Conservation (phyloP, 2,888 invertebrate species). For the Lithophane semibrunnea region DNA sequence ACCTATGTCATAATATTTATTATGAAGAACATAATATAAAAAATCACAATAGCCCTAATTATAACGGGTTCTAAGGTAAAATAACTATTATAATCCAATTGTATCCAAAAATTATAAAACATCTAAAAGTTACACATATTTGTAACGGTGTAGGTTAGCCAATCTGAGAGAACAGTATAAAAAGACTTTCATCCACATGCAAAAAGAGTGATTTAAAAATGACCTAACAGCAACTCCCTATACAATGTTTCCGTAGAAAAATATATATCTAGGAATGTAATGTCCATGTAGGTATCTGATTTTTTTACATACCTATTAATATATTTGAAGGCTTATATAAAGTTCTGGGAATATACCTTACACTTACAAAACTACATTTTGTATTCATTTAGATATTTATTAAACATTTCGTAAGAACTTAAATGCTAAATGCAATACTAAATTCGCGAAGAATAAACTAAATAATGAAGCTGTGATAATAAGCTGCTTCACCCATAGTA, state of each 20-base stretch:
- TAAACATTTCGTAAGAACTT: not conserved
- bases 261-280: constrained; percentile 22
- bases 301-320: not conserved
- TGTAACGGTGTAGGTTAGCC: not conserved
- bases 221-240: not conserved
- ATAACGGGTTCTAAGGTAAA: not conserved
- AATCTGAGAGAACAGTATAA: not conserved
- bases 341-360: constrained; percentile 4
- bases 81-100: not conserved
- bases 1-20: not conserved
- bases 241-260: constrained; percentile 17
- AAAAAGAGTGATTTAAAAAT: not conserved
- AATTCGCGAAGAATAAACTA: constrained; percentile 26
- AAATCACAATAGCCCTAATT: not conserved
- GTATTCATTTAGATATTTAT: not conserved
- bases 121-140: constrained; percentile 1
- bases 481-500: constrained; percentile 17
- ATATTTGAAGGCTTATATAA: not conserved
- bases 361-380: not conserved
- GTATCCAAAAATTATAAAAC: constrained; percentile 1
- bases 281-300: not conserved
- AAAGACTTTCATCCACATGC: not conserved
- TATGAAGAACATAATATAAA: not conserved
- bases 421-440: constrained; percentile 16
- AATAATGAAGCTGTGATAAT: constrained; percentile 24